Conservation (phyloP, 2,797 vertebrate species). For the Clarias laeviceps region DNA sequence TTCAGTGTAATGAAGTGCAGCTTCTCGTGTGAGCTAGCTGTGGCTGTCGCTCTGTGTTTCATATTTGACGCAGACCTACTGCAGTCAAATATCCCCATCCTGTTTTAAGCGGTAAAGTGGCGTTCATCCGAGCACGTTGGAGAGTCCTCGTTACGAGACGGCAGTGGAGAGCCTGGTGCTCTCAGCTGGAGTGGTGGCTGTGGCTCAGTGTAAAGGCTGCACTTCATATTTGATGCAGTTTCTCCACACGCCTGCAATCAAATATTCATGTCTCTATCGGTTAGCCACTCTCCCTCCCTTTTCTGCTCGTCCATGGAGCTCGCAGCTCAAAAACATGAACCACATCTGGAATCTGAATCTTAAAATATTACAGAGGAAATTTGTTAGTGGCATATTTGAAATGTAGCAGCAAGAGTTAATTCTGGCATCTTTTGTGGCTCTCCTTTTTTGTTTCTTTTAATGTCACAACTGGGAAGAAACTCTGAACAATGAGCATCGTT, state of each 20-base stretch:
- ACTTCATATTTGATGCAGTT: slow-evolving; percentile 62
- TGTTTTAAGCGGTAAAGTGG: neutral
- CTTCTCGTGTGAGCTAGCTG: slow-evolving; percentile 22
- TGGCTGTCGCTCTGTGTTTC: slow-evolving; percentile 28
- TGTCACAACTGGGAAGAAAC: neutral
- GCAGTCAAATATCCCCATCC: slow-evolving; percentile 44
- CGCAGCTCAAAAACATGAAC: slow-evolving; percentile 5
- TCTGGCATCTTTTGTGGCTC: neutral
- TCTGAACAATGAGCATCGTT: slow-evolving; percentile 8
- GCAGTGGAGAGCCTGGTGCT: slow-evolving; percentile 46
- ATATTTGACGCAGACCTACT: slow-evolving; percentile 26
- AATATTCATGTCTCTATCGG: slow-evolving; percentile 71
- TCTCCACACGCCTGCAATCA: slow-evolving; percentile 66
- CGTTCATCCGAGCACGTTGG: slow-evolving; percentile 5
- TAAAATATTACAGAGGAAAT: neutral
- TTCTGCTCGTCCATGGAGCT: neutral
- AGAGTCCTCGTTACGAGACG: slow-evolving; percentile 28
- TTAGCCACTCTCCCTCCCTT: slow-evolving; percentile 57
- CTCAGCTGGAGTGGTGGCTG: slow-evolving; percentile 41
- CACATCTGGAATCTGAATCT: neutral
- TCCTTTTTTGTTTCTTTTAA: slow-evolving; percentile 3
- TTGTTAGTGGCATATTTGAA: neutral
- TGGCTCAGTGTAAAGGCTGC: slow-evolving; percentile 49
- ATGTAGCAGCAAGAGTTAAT: neutral
- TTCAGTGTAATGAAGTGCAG: slow-evolving; percentile 14